Percentiles rank a stretch among this genome's conserved stretches.
Conservation (phyloP, 2,797 vertebrate genomes). For the Gymnodraco acuticeps region DNA sequence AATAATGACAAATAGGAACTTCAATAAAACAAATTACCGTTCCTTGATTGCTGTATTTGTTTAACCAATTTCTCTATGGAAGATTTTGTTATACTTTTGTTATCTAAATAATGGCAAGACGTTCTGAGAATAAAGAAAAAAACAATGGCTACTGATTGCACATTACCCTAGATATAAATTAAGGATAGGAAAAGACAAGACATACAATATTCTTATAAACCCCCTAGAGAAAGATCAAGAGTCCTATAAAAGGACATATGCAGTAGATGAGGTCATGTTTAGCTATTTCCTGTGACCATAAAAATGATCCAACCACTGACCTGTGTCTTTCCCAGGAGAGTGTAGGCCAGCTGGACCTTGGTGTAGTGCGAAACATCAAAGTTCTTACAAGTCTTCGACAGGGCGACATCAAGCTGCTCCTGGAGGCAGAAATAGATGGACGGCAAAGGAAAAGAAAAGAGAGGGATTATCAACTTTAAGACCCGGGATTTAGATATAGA, state of each 20-base stretch:
- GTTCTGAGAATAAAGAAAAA: neutral
- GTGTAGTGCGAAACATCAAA: constrained; percentile 97
- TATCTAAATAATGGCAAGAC: neutral
- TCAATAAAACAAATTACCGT: neutral
- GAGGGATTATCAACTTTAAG: constrained; percentile 61
- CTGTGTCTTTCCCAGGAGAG: constrained; percentile 98
- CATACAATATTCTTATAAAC: neutral
- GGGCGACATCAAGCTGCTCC: constrained; percentile 97
- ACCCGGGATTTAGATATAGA: constrained; percentile 55
- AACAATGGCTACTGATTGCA: neutral
- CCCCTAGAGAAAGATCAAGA: neutral
- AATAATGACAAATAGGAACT: neutral
- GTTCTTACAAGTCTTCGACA: constrained; percentile 99
- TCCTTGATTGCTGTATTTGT: neutral
- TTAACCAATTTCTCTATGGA: neutral
- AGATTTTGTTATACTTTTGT: neutral
- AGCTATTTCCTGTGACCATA: neutral
- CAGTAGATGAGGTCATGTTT: constrained; percentile 3
- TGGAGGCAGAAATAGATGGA: constrained; percentile 73
- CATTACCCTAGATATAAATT: neutral
- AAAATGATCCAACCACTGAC: constrained; percentile 78
- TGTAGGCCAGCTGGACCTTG: constrained; percentile 97
- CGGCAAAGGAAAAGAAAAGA: constrained; percentile 43
- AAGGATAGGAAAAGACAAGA: neutral
- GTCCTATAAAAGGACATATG: neutral